A percentile compares a stretch with the other conserved stretches of the same genome.
phyloP scores from a whole-genome alignment of 2,888 invertebrate genomes.

The Chamaedrilus cognettii region DNA sequence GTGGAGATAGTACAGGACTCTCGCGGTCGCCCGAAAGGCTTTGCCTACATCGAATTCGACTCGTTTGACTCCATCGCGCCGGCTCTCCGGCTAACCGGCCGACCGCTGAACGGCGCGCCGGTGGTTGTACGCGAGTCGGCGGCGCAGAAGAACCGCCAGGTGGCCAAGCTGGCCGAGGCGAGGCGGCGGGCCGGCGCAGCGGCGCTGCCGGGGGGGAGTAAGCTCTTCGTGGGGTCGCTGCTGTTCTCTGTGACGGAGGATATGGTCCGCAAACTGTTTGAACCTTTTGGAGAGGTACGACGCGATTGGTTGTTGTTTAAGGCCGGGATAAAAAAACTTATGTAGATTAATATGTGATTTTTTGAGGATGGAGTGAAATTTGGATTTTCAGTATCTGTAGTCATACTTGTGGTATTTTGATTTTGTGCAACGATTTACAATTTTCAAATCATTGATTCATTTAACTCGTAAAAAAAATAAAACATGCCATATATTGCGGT shows the following conservation, averaged over 20 bases:
- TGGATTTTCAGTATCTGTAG: too few relatives aligned
- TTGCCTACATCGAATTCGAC: constrained; percentile 99
- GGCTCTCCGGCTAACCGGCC: constrained; percentile 93
- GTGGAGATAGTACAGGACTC: constrained; percentile 81
- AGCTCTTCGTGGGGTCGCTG: constrained; percentile 94
- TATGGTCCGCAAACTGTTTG: constrained; percentile 97
- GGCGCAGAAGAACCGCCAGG: constrained; percentile 73
- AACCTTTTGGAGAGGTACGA: constrained; percentile 86
- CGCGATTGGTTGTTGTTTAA: not conserved
- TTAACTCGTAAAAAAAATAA: too few relatives aligned
- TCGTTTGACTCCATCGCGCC: constrained; percentile 96
- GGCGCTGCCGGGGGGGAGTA: constrained; percentile 80
- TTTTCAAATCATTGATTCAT: too few relatives aligned
- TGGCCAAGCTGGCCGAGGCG: constrained; percentile 56
- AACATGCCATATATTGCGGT: too few relatives aligned
- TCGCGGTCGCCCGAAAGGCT: constrained; percentile 97
- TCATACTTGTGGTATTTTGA: too few relatives aligned
- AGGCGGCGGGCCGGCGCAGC: constrained; percentile 44
- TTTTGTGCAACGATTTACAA: too few relatives aligned
- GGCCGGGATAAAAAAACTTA: not conserved
- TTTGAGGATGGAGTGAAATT: too few relatives aligned
- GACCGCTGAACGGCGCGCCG: constrained; percentile 92
- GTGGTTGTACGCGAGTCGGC: constrained; percentile 86
- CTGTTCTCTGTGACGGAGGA: constrained; percentile 99
- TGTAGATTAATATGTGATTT: too few relatives aligned